Conservation (phyloP, 2,113 vertebrate species). For the Meriones unguiculatus region DNA sequence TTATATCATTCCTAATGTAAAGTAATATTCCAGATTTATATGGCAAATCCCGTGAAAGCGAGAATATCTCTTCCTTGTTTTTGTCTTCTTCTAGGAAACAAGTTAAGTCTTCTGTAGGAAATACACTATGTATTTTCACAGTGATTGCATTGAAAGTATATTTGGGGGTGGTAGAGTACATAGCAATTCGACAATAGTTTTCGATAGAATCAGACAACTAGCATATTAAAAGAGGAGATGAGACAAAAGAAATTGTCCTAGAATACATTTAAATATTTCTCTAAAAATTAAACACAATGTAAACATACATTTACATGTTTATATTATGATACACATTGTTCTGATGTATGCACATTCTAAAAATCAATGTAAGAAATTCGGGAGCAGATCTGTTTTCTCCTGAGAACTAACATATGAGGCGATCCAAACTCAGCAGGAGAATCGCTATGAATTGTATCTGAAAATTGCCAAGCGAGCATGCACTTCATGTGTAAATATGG, state of each 20-base stretch:
- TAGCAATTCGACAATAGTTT: background rate
- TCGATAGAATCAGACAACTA: background rate
- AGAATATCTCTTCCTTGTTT: background rate
- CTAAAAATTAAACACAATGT: background rate
- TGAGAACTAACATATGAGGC: background rate
- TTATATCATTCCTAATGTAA: conserved; percentile 15
- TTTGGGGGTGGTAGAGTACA: background rate
- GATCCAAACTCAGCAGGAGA: background rate
- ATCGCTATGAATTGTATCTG: background rate
- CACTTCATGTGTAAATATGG: conserved; percentile 29
- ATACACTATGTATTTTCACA: background rate
- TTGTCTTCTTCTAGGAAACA: background rate
- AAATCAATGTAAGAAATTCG: conserved; percentile 35
- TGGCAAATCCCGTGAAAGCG: background rate
- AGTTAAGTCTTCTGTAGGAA: background rate
- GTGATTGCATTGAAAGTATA: background rate
- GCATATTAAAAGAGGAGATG: background rate
- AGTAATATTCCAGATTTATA: background rate
- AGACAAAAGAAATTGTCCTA: background rate
- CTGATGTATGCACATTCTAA: background rate
- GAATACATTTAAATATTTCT: background rate
- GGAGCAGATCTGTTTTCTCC: background rate
- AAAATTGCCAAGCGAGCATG: conserved; percentile 38
- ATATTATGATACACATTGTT: background rate
- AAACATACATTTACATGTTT: background rate